Evolutionary conservation across 2,797 vertebrate genomes (phyloP).

Genomic region (Limnodromus scolopaceus): DNA sequence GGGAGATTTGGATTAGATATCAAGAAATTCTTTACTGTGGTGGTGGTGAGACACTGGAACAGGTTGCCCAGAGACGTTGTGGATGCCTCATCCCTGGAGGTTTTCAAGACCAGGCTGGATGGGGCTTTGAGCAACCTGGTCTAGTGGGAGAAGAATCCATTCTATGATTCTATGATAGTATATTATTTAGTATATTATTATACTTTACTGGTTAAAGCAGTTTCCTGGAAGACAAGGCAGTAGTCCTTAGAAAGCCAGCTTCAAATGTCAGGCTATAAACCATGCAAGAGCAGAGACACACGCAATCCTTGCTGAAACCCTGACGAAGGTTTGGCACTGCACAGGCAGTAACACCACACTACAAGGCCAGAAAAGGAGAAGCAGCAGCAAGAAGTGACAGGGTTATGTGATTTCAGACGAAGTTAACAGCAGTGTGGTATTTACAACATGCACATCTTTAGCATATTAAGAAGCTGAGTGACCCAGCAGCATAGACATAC

Average conservation of each 20-base stretch:
- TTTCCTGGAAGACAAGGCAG: background rate
- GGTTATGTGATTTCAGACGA: background rate
- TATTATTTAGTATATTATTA: background rate
- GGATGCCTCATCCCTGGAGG: too few relatives aligned
- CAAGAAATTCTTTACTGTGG: too few relatives aligned
- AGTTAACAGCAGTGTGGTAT: background rate
- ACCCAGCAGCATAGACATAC: background rate
- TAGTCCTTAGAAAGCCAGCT: background rate
- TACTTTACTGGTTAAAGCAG: background rate
- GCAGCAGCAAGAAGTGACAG: background rate
- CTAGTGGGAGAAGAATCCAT: too few relatives aligned
- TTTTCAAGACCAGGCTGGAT: too few relatives aligned
- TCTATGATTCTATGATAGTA: background rate
- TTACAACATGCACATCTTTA: background rate
- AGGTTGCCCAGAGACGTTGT: too few relatives aligned
- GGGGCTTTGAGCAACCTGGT: too few relatives aligned
- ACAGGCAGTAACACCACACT: fast-evolving
- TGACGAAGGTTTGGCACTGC: background rate
- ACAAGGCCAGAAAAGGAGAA: background rate
- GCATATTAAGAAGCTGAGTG: background rate
- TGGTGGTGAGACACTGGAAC: too few relatives aligned
- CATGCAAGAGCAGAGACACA: fast-evolving
- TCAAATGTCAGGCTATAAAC: background rate
- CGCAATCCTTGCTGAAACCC: fast-evolving
- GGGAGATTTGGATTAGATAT: too few relatives aligned